Conservation (phyloP, 2,113 vertebrate genomes). For the Phrynosoma platyrhinos region DNA sequence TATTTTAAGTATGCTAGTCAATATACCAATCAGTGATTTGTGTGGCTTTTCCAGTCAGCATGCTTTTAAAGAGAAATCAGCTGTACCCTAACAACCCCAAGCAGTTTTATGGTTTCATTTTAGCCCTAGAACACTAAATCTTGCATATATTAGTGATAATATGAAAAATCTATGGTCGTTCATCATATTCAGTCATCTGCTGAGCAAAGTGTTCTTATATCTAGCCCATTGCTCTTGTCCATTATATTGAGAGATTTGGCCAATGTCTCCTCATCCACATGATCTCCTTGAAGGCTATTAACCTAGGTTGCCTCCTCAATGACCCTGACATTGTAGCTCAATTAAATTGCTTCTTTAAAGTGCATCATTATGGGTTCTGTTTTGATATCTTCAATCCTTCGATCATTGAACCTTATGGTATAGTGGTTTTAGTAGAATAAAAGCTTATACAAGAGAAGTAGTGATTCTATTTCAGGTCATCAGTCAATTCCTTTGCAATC, state of each 20-base stretch:
- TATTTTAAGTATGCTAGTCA: constrained; percentile 56
- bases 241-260: constrained; percentile 29
- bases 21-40: constrained; percentile 58
- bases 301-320: constrained; percentile 5
- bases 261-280: not conserved
- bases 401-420: not conserved
- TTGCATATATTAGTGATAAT: constrained; percentile 64
- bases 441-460: not conserved
- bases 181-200: constrained; percentile 50
- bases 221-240: not conserved
- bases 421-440: not conserved
- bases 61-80: constrained; percentile 59
- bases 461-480: not conserved
- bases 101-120: constrained; percentile 54
- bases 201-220: constrained; percentile 44
- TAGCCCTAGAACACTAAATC: constrained; percentile 48
- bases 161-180: constrained; percentile 59
- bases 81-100: constrained; percentile 56
- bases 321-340: constrained; percentile 29
- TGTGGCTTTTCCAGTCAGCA: constrained; percentile 58
- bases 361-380: not conserved
- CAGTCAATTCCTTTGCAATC: not conserved
- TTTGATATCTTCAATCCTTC: constrained; percentile 33
- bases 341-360: not conserved
- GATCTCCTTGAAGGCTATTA: constrained; percentile 15